phyloP scores from a whole-genome alignment of 2,888 invertebrate genomes.

The Nomada flava region DNA sequence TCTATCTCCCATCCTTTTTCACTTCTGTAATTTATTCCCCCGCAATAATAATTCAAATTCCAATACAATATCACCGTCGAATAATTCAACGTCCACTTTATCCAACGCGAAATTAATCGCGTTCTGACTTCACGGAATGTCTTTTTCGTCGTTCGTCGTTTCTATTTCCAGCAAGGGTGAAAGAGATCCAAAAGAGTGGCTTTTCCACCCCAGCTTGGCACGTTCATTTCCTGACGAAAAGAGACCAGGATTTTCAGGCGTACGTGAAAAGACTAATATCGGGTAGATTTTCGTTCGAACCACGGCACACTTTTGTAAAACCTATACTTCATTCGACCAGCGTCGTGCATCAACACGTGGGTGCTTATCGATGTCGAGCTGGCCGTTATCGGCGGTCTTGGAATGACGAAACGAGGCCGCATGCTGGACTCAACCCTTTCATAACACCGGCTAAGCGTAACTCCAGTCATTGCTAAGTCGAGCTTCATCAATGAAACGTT shows the following conservation, averaged over 20 bases:
- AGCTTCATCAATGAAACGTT: too few species aligned
- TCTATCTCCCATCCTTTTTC: not conserved
- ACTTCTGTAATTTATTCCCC: too few species aligned
- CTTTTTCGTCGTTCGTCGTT: too few species aligned
- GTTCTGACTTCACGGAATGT: too few species aligned
- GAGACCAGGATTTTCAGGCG: slow-evolving; percentile 9
- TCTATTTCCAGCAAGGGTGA: not conserved
- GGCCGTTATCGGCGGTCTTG: slow-evolving; percentile 42
- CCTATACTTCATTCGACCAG: slow-evolving; percentile 45
- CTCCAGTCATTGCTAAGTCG: not conserved
- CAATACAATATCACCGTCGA: too few species aligned
- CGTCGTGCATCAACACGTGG: slow-evolving; percentile 65
- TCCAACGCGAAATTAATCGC: too few species aligned
- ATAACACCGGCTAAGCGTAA: not conserved
- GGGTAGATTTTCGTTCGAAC: slow-evolving; percentile 38
- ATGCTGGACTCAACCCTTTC: not conserved
- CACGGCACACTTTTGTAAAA: slow-evolving; percentile 46
- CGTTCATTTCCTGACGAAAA: slow-evolving; percentile 25
- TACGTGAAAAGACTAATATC: slow-evolving; percentile 50
- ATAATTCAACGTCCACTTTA: too few species aligned
- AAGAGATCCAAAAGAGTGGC: not conserved
- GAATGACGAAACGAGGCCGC: slow-evolving; percentile 43
- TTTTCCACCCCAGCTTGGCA: not conserved
- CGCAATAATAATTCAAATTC: too few species aligned
- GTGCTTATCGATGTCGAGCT: slow-evolving; percentile 53